These are phyloP conservation scores for Gallinago nigripennis DNA, from an alignment of 2,797 vertebrate species.

Conservation along the genomic window DNA sequence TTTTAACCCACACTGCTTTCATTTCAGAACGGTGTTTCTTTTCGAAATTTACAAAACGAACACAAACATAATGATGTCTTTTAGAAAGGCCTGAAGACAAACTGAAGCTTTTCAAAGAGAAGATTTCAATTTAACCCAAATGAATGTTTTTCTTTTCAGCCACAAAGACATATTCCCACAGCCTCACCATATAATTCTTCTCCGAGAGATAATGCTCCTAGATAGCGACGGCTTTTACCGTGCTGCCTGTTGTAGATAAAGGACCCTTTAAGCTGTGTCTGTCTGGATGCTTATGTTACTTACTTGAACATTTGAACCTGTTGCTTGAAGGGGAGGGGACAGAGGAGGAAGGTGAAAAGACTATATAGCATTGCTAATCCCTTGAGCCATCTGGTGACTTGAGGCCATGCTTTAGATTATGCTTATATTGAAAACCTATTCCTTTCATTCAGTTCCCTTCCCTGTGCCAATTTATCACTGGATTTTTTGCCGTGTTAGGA, in stretches of 20 bases:
- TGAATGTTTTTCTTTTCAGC: background rate
- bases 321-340: slow-evolving; percentile 21
- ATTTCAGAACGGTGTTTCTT: background rate
- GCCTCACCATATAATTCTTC: background rate
- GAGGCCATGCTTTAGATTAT: slow-evolving; percentile 29
- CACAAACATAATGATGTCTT: background rate
- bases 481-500: slow-evolving; percentile 14
- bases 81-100: background rate
- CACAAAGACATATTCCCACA: background rate
- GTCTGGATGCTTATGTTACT: background rate
- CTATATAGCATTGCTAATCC: slow-evolving; percentile 51
- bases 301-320: slow-evolving; percentile 51
- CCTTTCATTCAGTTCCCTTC: slow-evolving; percentile 44
- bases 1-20: background rate
- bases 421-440: slow-evolving; percentile 42
- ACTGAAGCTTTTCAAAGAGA: background rate
- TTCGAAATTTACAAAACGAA: background rate
- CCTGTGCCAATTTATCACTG: slow-evolving; percentile 37
- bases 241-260: background rate
- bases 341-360: slow-evolving; percentile 50
- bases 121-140: background rate
- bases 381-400: slow-evolving; percentile 64
- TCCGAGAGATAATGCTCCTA: background rate
- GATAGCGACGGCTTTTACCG: background rate
- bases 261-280: background rate